phyloP scores from a whole-genome alignment of 2,797 vertebrate genomes.

The Xiphophorus birchmanni region DNA sequence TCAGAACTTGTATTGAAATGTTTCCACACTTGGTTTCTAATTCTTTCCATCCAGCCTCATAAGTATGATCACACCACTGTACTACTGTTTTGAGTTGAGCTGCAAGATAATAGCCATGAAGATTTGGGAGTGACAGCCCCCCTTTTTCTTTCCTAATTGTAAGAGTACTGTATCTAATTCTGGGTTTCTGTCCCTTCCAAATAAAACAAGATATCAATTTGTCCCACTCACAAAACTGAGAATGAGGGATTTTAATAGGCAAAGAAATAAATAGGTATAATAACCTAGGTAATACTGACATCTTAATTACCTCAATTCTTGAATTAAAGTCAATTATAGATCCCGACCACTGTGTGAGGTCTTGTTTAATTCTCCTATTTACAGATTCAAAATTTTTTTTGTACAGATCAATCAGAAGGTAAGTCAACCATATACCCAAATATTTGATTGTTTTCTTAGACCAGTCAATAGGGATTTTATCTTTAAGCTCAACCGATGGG shows the following conservation, averaged over 20 bases:
- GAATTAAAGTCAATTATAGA: neutral
- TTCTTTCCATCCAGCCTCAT: neutral
- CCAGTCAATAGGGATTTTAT: no score
- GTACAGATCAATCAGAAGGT: no score
- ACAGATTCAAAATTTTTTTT: no score
- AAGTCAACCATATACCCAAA: no score
- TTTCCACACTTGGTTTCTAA: neutral
- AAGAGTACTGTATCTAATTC: neutral
- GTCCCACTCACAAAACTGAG: neutral
- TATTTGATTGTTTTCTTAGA: no score
- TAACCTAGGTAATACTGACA: neutral
- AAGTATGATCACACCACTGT: neutral
- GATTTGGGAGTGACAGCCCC: no score
- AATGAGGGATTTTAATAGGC: neutral
- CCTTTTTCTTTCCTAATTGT: neutral
- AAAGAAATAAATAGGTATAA: neutral
- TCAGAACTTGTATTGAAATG: neutral
- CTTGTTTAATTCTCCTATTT: no score
- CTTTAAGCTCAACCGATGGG: no score
- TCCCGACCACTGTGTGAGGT: no score
- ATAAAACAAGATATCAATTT: neutral
- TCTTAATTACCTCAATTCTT: neutral
- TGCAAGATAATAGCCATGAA: no score
- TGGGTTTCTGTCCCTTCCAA: neutral
- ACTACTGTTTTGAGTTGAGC: no score